Evolutionary conservation across 2,113 vertebrate genomes (phyloP).

Genomic region (Ursus arctos): DNA sequence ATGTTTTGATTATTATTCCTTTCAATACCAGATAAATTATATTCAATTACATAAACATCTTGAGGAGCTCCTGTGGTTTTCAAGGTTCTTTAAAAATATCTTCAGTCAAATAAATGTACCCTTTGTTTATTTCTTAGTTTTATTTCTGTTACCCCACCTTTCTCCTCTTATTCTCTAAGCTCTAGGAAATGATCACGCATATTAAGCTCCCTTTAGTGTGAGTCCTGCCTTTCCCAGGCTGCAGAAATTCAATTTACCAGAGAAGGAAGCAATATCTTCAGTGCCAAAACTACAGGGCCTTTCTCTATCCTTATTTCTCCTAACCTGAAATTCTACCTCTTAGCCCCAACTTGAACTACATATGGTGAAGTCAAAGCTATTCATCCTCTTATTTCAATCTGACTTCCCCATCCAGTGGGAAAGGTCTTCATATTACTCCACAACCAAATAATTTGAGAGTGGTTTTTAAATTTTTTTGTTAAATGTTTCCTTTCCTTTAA

Average conservation of each 20-base stretch:
- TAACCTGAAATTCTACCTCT: slow-evolving; percentile 64
- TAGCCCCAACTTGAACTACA: slow-evolving; percentile 53
- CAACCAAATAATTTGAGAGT: background rate
- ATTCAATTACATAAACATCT: slow-evolving; percentile 74
- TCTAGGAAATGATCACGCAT: background rate
- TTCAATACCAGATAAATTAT: slow-evolving; percentile 70
- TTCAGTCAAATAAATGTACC: slow-evolving; percentile 57
- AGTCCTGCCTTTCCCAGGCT: background rate
- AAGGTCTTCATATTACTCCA: slow-evolving; percentile 16
- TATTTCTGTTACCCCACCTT: slow-evolving; percentile 20
- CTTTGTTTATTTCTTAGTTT: slow-evolving; percentile 70
- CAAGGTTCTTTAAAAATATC: slow-evolving; percentile 39
- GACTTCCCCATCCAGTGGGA: background rate
- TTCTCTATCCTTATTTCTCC: background rate
- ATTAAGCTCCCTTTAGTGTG: background rate
- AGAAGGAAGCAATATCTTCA: slow-evolving; percentile 15
- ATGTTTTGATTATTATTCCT: slow-evolving; percentile 65
- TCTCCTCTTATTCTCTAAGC: background rate
- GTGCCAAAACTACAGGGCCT: background rate
- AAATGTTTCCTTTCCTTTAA: slow-evolving; percentile 41
- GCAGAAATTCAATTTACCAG: slow-evolving; percentile 51
- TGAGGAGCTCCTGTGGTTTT: slow-evolving; percentile 57
- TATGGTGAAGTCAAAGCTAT: slow-evolving; percentile 28
- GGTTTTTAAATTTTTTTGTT: background rate
- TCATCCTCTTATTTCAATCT: background rate